Percentiles rank a stretch among this genome's conserved stretches.
Evolutionary conservation across 2,113 vertebrate species (phyloP).

Genomic region (Lepus americanus): DNA sequence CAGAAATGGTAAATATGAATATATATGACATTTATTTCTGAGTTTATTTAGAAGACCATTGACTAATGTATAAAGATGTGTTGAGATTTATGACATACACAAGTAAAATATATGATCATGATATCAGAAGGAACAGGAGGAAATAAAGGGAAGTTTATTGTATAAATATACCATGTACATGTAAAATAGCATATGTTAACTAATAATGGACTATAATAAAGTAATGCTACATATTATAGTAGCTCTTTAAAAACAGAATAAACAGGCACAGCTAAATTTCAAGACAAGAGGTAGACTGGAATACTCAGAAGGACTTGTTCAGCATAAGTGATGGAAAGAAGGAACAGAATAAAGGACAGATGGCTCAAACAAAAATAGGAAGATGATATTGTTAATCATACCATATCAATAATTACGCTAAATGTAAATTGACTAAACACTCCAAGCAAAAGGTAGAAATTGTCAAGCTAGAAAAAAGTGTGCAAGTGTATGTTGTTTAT

Average conservation of each 20-base stretch:
- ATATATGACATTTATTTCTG: not conserved
- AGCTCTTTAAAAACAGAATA: not conserved
- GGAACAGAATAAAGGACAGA: not conserved
- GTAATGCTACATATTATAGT: not conserved
- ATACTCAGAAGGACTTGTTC: not conserved
- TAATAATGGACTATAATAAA: not conserved
- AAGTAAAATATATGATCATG: not conserved
- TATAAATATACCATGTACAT: not conserved
- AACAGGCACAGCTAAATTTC: not conserved
- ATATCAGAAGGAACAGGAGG: not conserved
- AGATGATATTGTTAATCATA: not conserved
- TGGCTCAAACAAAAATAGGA: not conserved
- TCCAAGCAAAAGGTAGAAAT: not conserved
- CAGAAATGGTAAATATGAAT: not conserved
- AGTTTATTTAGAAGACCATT: not conserved
- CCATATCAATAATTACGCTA: not conserved
- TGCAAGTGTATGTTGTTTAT: not conserved
- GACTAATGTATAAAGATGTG: not conserved
- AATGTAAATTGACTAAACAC: too few species aligned
- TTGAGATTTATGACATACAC: not conserved
- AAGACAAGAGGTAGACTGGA: not conserved
- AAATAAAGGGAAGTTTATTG: not conserved
- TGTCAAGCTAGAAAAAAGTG: not conserved
- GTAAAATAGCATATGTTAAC: not conserved
- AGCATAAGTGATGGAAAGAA: not conserved